Evolutionary conservation across 2,797 vertebrate genomes (phyloP), one percentile per base, ranked within the genome.

Genomic region (Phrynocephalus forsythii): DNA sequence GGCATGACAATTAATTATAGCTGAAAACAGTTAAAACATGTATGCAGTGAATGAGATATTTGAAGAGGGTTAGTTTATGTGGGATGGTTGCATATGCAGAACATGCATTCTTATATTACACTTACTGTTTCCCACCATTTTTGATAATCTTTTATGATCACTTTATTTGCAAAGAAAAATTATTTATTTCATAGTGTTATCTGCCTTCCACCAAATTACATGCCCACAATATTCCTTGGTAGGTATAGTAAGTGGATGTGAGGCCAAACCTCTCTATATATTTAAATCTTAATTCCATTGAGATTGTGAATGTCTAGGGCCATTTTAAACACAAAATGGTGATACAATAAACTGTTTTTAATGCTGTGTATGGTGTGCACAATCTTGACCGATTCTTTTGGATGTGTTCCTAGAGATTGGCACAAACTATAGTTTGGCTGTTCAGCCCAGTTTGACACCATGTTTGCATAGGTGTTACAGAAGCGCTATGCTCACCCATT

Each of bases 1-100:
- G 97, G 95, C 94, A 96, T 95, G 96, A 86, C 83, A 94, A 95
- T 96, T 97, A 96, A 97, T 97, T 96, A 90, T 95, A 96, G 96
- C 96, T 91, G 93, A 95, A 95, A 94, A 96, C 87, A 94, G 96
- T 96, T 96, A 97, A 85, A 96, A 96, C 88, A 16, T 92, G 94
- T 96, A 95, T 94, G 95, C 94, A 95, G 95, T 95, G 95, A 95
- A 96, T 97, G 96, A 91, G 95, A 94, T 95, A 96, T 95, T 95
- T 91, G 89, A 91, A 95, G 50, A 79, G 84, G 91, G 97, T 97
- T 97, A 97, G 96, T 97, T 97, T 94, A 94, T 96, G 94, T 95
- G 93, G 91, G 95, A 96, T 97, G 97, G 89, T 52, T 95, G 96
- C 95, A 92, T 96, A 97, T 95, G 95, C 95, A 96, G 95, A 97